Evolutionary conservation across 2,888 invertebrate genomes (phyloP), one percentile per base, ranked within the genome.

Genomic region (Acanthoscelides obtectus): DNA sequence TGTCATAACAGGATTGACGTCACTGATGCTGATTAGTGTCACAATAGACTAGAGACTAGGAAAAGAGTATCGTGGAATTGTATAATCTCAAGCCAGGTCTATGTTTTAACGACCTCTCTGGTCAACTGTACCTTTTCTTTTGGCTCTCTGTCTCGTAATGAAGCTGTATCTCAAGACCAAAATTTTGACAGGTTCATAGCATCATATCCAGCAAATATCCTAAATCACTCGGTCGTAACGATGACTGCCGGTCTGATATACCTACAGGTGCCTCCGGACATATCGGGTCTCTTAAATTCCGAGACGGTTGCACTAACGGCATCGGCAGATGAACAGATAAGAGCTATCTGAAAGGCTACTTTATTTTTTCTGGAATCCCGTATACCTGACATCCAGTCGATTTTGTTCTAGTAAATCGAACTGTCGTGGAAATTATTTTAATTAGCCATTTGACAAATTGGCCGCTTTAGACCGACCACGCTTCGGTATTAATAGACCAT

Each of bases 391-490:
- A 66, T 20, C 22, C 21, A 21, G 20, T 6, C 22, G 22, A 22
- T 20, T 66, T 67, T 72, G 68, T 73, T 73, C 74, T 76, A 77
- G 82, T 81, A 81, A 82, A 82, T 81, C 79, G 80, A 78, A 78
- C 81, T 80, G 81, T 83, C 81, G 75, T 76, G 78, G 77, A 79
- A 82, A 82, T 83, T 81, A 83, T 83, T 84, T 83, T 83, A 84
- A 84, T 84, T 83, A 83, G 81, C 81, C 77, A 75, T 77, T 79
- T 83, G 83, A 84, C 83, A 83, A 84, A 83, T 84, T 83, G 82
- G 81, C 81, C 80, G 77, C 75, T 75, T 77, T 74, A 71, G 77
- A 76, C 77, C 70, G 74, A 74, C 75, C 73, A 73, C 76, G 77
- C 77, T 74, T 72, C 71, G 73, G 77, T 81, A 81, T 81, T 82